Evolutionary conservation across 64 coral and sea anemone species (phyloP).

Genomic region (Stichodactyla mertensii): DNA sequence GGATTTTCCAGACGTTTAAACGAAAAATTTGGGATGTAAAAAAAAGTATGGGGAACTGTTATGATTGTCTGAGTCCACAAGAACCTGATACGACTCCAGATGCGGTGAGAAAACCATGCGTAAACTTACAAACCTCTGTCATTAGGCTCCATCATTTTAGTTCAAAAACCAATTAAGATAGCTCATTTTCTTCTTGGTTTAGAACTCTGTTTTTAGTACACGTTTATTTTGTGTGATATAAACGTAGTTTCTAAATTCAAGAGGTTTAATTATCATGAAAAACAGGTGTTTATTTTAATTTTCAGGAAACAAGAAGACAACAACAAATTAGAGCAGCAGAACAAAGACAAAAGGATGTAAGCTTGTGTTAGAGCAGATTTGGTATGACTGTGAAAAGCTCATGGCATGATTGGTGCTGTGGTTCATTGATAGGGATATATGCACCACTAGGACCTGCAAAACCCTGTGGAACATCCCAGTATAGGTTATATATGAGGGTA

Average conservation of each 20-base stretch:
- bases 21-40: background rate
- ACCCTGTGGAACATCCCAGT: too few species aligned
- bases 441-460: too few species aligned
- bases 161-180: background rate
- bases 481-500: too few species aligned
- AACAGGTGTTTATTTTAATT: background rate
- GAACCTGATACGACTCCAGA: slow-evolving; percentile 44
- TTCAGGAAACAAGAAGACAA: slow-evolving; percentile 65
- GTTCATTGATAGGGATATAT: too few species aligned
- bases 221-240: background rate
- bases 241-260: background rate
- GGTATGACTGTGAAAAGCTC: too few species aligned
- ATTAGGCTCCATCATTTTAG: background rate
- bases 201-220: too few species aligned
- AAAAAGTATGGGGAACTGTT: slow-evolving; percentile 46
- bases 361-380: background rate
- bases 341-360: slow-evolving; percentile 62
- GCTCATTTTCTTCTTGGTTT: too few species aligned
- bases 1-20: background rate
- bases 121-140: background rate
- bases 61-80: slow-evolving; percentile 58
- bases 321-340: slow-evolving; percentile 78
- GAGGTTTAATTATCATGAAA: background rate
- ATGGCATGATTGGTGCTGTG: too few species aligned
- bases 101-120: slow-evolving; percentile 19